Base-by-base conservation (phyloP, 2,113 vertebrate species). In the Aviceda subcristata region DNA sequence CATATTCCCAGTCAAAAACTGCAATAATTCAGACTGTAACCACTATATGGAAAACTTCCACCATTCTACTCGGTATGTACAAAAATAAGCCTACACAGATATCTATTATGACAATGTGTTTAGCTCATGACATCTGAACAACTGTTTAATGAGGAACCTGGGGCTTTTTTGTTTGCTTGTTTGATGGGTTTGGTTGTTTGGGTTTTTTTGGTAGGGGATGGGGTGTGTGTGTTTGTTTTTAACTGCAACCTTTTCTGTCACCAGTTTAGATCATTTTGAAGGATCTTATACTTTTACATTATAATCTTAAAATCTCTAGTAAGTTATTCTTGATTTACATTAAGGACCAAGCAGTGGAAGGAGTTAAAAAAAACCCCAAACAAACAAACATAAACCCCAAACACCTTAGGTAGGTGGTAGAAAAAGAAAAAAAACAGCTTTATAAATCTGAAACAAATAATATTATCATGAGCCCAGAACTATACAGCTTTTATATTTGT, bases 161-260 rank as follows among this genome's bases (percentile, higher is more conserved):
- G 20, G 39, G 16, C 9, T 34, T 75, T 67, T 72, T 39, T 72
- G 36, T 50, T 60, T 63, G 51, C 50, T 60, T 86, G 9, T 76
- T 50, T 63, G 12, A 3, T 48, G 20, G 20, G 36, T 26, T 45
- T 53, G 13, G 17, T 23, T 62, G 57, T 7, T 46, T 29, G 48
- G 22, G 12, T 6, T 41, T 11, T 50, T 15, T 26, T 8, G 7
- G 8, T 9, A 2, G 15, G 15, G 17, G 21, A 2, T 8, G 5
- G 41, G n/a, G 4, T 26, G 1, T 46, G 43, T 15, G 7, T 50
- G 43, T 18, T 29, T 38, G 10, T 18, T 79, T 87, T 69, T 72
- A 69, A 76, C 7, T 11, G 6, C 26, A 88, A 51, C 8, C 4
- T 80, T 83, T 88, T 62, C 36, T 66, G 22, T 66, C 34, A 83